Evolutionary conservation across 2,797 vertebrate species (phyloP).

Genomic region (Pseudomugil tenellus): DNA sequence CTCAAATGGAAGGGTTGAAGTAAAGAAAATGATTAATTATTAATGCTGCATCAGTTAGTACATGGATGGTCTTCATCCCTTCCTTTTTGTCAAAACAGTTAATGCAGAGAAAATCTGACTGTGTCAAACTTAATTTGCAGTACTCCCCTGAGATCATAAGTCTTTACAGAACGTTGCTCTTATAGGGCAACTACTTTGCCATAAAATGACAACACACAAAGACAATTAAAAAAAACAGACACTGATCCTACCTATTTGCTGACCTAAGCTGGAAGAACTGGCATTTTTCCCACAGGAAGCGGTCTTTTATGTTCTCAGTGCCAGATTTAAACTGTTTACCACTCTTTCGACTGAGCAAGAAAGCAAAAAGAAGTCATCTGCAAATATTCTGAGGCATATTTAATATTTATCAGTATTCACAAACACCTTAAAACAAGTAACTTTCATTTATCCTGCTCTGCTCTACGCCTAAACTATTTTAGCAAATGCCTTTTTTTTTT

Average conservation of each 20-base stretch:
- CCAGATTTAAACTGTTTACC: conserved; percentile 63
- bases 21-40: not conserved
- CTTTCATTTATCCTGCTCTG: conserved; percentile 16
- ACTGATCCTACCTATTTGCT: conserved; percentile 63
- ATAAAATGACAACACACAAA: conserved; percentile 31
- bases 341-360: conserved; percentile 71
- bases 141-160: not conserved
- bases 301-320: conserved; percentile 61
- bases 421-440: not conserved
- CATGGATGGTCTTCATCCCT: not conserved
- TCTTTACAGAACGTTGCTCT: too few relatives aligned
- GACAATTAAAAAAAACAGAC: conserved; percentile 41
- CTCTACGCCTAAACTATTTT: conserved; percentile 27
- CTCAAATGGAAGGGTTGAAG: not conserved
- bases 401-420: not conserved
- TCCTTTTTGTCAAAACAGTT: not conserved
- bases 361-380: conserved; percentile 53
- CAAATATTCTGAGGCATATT: conserved; percentile 18
- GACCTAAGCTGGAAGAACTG: conserved; percentile 71
- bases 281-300: conserved; percentile 66
- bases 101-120: not conserved
- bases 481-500: not conserved
- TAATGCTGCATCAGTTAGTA: not conserved
- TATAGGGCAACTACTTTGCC: not conserved
- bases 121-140: not conserved